Evolutionary conservation across 2,888 invertebrate genomes (phyloP).

Genomic region (Caenorhabditis zanzibari): DNA sequence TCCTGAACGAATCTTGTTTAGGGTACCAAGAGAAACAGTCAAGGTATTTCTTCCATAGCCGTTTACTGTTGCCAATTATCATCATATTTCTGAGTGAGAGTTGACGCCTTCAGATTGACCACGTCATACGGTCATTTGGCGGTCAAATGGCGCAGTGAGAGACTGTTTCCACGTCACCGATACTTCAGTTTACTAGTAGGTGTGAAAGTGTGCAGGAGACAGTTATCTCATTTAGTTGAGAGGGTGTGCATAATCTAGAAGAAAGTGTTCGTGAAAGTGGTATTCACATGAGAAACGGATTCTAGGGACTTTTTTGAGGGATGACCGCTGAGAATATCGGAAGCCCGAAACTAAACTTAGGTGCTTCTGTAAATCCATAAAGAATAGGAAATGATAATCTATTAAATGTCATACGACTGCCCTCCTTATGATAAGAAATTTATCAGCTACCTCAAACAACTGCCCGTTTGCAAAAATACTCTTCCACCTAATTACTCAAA

Average conservation of each 20-base stretch:
- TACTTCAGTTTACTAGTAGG: slow-evolving; percentile 18
- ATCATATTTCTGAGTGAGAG: slow-evolving; percentile 30
- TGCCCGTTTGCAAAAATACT: background rate
- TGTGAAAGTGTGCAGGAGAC: slow-evolving; percentile 24
- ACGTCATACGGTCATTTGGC: slow-evolving; percentile 18
- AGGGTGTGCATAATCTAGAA: background rate
- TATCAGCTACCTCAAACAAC: background rate
- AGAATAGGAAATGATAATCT: too few species aligned
- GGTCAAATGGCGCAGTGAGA: slow-evolving; percentile 3
- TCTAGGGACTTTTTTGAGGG: too few species aligned
- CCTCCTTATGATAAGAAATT: background rate
- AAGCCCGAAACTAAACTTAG: too few species aligned
- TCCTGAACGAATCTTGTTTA: slow-evolving; percentile 18
- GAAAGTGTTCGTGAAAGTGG: background rate
- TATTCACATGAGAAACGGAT: too few species aligned
- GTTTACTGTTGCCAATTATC: slow-evolving; percentile 13
- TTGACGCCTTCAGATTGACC: background rate
- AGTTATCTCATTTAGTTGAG: background rate
- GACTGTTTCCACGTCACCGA: slow-evolving; percentile 26
- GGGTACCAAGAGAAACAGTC: background rate
- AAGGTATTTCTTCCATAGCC: background rate
- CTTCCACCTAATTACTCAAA: slow-evolving; percentile 56
- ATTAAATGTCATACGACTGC: too few species aligned
- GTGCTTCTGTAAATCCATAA: too few species aligned
- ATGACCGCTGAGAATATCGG: too few species aligned